Percentiles rank a stretch among this genome's conserved stretches.
Evolutionary conservation across 2,888 invertebrate species (phyloP).

Genomic region (Stramonita haemastoma): DNA sequence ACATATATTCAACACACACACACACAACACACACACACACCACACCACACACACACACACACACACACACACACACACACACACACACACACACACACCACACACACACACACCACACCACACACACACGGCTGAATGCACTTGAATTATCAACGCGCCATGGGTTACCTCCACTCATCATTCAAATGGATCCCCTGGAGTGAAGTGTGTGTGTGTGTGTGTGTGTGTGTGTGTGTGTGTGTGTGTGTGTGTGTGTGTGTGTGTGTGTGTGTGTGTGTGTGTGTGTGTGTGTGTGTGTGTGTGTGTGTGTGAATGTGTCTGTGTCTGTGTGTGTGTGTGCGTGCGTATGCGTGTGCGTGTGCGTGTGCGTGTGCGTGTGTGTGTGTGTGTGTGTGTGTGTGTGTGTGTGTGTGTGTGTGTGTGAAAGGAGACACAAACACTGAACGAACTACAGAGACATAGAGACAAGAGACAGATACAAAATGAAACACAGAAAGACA

Average conservation of each 20-base stretch:
- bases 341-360: too few species aligned
- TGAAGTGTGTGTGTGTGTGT: slow-evolving; percentile 18
- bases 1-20: not conserved
- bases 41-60: too few species aligned
- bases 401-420: too few species aligned
- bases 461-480: not conserved
- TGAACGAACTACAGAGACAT: not conserved
- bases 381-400: too few species aligned
- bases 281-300: not conserved
- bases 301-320: too few species aligned
- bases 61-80: not conserved
- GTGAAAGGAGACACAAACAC: not conserved
- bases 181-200: slow-evolving; percentile 3
- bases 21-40: too few species aligned
- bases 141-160: slow-evolving; percentile 16
- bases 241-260: slow-evolving; percentile 12
- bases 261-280: not conserved
- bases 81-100: not conserved
- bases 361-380: too few species aligned
- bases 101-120: too few species aligned
- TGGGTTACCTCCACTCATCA: not conserved
- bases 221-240: slow-evolving; percentile 20
- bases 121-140: not conserved
- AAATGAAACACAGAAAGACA: not conserved
- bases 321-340: too few species aligned